Evolutionary conservation across 2,888 invertebrate genomes (phyloP).

Genomic region (Orchesellides sinensis): DNA sequence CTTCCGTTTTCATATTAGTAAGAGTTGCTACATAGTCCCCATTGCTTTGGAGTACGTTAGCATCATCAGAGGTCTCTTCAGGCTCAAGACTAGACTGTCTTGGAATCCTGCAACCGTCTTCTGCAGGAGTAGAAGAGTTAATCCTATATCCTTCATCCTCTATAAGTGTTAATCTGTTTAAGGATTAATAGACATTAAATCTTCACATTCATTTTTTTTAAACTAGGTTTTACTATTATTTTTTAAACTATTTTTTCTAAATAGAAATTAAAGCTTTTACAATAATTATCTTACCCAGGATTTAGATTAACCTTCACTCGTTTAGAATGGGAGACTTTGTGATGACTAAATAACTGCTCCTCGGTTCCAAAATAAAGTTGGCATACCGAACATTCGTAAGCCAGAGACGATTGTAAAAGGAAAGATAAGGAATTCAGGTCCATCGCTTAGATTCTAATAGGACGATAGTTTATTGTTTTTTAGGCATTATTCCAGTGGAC

Average conservation of each 20-base stretch:
- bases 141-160: neutral
- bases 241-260: no score
- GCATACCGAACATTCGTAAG: slow-evolving; percentile 31
- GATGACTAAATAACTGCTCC: slow-evolving; percentile 12
- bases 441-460: no score
- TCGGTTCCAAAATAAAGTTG: slow-evolving; percentile 40
- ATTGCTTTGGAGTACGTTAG: neutral
- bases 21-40: no score
- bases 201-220: no score
- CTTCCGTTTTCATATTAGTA: no score
- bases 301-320: slow-evolving; percentile 1
- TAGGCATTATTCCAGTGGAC: no score
- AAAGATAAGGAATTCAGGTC: slow-evolving; percentile 22
- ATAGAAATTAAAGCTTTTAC: no score
- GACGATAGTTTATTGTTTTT: no score
- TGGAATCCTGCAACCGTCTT: neutral
- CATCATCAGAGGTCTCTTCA: neutral
- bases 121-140: neutral
- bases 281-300: slow-evolving; percentile 30
- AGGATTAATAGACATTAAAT: no score
- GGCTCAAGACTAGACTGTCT: neutral
- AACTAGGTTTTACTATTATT: neutral
- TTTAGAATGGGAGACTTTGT: slow-evolving; percentile 13
- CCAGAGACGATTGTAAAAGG: slow-evolving; percentile 24
- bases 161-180: neutral